Conservation (phyloP, 2,113 vertebrate species). For the Brienomyrus brachyistius region DNA sequence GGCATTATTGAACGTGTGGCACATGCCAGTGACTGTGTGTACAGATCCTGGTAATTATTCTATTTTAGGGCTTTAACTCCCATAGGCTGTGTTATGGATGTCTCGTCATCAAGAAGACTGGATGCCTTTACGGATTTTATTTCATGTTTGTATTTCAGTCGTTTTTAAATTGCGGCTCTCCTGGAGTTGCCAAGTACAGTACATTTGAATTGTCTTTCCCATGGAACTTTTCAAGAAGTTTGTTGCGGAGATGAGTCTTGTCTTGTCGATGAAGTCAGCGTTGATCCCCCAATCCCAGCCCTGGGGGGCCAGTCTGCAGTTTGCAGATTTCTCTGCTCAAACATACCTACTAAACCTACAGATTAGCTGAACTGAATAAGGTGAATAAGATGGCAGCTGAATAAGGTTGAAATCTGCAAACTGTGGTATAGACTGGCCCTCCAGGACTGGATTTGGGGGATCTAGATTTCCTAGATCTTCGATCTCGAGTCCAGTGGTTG, state of each 20-base stretch:
- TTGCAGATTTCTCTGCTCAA: background rate
- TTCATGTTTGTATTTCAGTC: background rate
- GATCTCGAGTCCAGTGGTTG: too few species aligned
- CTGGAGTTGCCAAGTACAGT: background rate
- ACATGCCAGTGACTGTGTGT: background rate
- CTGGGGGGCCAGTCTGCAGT: background rate
- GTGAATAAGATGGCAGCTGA: background rate
- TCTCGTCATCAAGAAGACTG: background rate
- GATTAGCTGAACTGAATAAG: background rate
- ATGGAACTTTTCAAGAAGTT: background rate
- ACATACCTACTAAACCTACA: background rate
- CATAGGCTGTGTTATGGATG: too few species aligned
- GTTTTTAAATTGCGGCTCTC: background rate
- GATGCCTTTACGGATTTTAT: background rate
- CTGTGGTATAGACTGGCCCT: background rate
- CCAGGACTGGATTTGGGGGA: background rate
- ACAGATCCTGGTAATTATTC: too few species aligned
- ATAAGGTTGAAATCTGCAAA: background rate
- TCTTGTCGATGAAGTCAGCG: background rate
- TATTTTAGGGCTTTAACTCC: too few species aligned
- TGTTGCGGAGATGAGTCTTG: background rate
- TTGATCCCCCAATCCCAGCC: too few species aligned
- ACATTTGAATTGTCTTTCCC: background rate
- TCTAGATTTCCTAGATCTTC: background rate
- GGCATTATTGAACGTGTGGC: background rate